Base-by-base conservation (phyloP, 2,797 vertebrate species). In the Heteromormyrus szaboi region DNA sequence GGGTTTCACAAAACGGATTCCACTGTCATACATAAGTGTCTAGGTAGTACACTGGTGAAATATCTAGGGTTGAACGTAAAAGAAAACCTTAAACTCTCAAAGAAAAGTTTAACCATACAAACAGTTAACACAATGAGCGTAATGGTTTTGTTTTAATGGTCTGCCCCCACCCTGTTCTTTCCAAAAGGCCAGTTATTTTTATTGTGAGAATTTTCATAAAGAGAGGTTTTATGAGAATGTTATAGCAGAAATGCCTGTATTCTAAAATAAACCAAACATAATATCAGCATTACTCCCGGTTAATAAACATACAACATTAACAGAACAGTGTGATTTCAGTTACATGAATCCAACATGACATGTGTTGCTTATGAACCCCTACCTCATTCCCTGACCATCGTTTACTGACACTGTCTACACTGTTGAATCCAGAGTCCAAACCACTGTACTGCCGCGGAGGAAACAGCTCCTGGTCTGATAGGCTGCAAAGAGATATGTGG, bases 331-430 rank as follows among this genome's bases (percentile, higher is more conserved):
- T 76, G 33, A 41, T n/a, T 79, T 37, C 14, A 79, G 19, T 79
- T 46, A 79, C 17, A 79, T 46, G 6, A 79, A 79, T 19, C 37
- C 6, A 1, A n/a, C 41, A 79, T 79, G 76, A n/a, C 14, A 44
- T 2, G 14, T 14, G 68, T 4, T 19, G 68, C 68, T 19, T 29
- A 79, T 8, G 37, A 79, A n/a, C 17, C 41, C 46, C 91, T 90
- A 97, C 97, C 97, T 98, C 97, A 25, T 98, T 98, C 87, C 97
- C 97, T 7, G 97, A 98, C 97, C 97, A 98, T 81, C 97, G 92
- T 84, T 98, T 98, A 94, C 96, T 98, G 90, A 97, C 97, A 0
- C 97, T 98, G 95, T 98, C 97, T 2, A 98, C 97, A 0, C 97
- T 98, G 94, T 97, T 97, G 91, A 98, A 98, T 25, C 97, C 97